Conservation (phyloP, 2,797 vertebrate genomes). For the Labroides dimidiatus region DNA sequence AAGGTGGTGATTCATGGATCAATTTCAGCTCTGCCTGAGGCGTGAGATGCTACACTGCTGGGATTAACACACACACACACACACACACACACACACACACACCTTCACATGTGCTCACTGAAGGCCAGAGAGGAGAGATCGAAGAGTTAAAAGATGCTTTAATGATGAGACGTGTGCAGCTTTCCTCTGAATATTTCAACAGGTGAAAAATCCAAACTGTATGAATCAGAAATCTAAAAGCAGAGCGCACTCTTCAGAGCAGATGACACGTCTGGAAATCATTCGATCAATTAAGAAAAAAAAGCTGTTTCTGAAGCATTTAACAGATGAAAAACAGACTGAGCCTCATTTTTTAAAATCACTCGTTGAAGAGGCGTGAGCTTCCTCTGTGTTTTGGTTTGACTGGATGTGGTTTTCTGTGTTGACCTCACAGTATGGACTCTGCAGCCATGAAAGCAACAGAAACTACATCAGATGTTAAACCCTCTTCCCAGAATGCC, state of each 20-base stretch:
- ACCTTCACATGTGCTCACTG: not conserved
- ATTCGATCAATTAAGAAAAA: no score
- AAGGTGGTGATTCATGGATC: slow-evolving; percentile 50
- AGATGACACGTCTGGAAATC: not conserved
- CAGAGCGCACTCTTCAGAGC: not conserved
- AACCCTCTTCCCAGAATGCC: slow-evolving; percentile 8
- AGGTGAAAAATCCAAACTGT: not conserved
- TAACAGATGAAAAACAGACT: no score
- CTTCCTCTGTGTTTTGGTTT: no score
- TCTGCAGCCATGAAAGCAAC: not conserved
- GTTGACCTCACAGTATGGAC: no score
- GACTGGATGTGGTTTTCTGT: no score
- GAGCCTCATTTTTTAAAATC: no score
- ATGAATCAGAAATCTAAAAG: slow-evolving; percentile 1
- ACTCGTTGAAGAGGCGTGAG: no score
- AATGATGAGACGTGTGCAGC: not conserved
- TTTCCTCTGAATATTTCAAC: slow-evolving; percentile 18
- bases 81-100: slow-evolving; percentile 4
- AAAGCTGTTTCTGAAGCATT: no score
- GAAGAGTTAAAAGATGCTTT: not conserved
- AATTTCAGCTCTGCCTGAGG: slow-evolving; percentile 13
- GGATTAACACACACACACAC: not conserved
- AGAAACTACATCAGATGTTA: not conserved
- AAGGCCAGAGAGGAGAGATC: not conserved
- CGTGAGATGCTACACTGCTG: not conserved